Conservation (phyloP, 2,888 invertebrate species). For the Palloptera scutellata region DNA sequence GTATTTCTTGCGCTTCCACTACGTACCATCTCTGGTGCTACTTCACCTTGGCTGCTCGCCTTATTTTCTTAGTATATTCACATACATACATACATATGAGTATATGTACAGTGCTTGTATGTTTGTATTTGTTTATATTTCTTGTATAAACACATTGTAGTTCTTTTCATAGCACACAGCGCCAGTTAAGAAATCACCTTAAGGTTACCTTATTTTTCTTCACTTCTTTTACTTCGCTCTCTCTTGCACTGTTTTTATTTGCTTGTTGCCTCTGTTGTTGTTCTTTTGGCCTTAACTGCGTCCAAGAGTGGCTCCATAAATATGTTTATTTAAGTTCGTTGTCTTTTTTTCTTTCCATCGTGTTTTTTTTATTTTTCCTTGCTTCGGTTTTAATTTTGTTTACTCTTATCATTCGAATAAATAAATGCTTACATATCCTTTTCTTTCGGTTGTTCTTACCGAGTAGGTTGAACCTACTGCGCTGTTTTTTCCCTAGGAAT, state of each 20-base stretch:
- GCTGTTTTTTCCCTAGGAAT: too few species aligned
- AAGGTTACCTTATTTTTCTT: background rate
- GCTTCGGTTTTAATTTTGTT: constrained; percentile 21
- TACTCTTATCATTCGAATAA: constrained; percentile 16
- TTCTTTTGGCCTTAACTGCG: constrained; percentile 1
- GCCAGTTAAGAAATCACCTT: constrained; percentile 10
- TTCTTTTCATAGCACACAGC: background rate
- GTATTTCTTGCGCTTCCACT: background rate
- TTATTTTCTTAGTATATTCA: too few species aligned
- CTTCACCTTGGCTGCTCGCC: too few species aligned
- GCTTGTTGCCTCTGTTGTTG: constrained; percentile 1
- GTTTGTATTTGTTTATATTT: too few species aligned
- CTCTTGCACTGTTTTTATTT: too few species aligned
- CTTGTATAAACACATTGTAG: background rate
- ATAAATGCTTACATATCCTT: constrained; percentile 17
- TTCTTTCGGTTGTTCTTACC: constrained; percentile 4
- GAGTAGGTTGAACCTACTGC: too few species aligned
- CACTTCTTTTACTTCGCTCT: background rate
- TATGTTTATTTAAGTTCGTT: constrained; percentile 18
- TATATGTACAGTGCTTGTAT: too few species aligned
- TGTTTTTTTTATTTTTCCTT: constrained; percentile 7
- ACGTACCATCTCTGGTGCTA: too few species aligned
- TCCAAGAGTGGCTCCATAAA: constrained; percentile 23
- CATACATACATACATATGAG: too few species aligned
- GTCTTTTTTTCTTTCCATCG: background rate